phyloP scores from a whole-genome alignment of 2,888 invertebrate genomes.

The Amphipoea lucens region DNA sequence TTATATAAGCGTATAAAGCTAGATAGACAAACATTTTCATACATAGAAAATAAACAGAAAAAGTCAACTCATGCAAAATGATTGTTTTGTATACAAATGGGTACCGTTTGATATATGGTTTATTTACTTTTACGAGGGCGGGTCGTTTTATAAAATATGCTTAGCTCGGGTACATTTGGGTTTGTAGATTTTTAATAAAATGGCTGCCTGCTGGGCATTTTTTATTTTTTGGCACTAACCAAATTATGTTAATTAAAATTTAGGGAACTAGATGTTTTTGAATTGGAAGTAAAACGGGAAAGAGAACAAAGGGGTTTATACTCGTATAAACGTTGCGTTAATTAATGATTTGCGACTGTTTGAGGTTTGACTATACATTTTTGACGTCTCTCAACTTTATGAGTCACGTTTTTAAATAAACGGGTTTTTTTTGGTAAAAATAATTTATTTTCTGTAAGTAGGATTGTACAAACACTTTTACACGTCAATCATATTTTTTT shows the following conservation, averaged over 20 bases:
- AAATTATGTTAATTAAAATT: background rate
- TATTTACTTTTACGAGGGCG: conserved; percentile 47
- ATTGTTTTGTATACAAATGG: conserved; percentile 52
- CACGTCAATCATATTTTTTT: too few relatives aligned
- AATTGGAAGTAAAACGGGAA: background rate
- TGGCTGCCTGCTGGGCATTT: background rate
- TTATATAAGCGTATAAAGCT: conserved; percentile 5
- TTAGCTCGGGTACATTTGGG: conserved; percentile 2
- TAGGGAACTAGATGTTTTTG: background rate
- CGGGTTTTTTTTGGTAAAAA: too few relatives aligned
- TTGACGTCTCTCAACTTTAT: too few relatives aligned
- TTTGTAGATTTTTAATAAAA: conserved; percentile 20
- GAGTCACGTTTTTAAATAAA: too few relatives aligned
- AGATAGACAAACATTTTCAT: conserved; percentile 6
- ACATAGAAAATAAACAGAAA: conserved; percentile 31
- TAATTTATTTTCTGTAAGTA: too few relatives aligned
- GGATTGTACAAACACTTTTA: too few relatives aligned
- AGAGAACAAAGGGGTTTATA: too few relatives aligned
- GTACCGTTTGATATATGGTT: conserved; percentile 36
- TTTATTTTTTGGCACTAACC: background rate
- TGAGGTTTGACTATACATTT: too few relatives aligned
- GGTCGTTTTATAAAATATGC: conserved; percentile 6
- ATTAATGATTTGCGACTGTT: too few relatives aligned
- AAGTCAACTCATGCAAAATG: conserved; percentile 46
- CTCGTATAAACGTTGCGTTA: too few relatives aligned